Conservation (phyloP, 2,113 vertebrate species). For the Raphicerus campestris region DNA sequence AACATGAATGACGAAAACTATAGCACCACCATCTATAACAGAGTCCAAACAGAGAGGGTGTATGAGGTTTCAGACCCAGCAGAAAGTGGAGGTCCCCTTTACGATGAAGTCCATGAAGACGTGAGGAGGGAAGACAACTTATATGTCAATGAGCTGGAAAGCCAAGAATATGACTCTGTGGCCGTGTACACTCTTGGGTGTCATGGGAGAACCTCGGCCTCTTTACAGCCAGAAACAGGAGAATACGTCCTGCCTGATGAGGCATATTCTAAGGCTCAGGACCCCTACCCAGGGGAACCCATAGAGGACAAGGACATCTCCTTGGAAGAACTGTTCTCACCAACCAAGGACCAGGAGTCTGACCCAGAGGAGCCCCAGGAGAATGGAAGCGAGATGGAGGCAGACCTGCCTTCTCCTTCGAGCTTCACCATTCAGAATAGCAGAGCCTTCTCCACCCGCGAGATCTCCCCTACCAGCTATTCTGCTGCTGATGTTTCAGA, state of each 20-base stretch:
- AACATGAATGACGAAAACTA: slow-evolving; percentile 77
- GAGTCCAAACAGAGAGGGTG: neutral
- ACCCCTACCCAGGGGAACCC: neutral
- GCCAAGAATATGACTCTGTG: slow-evolving; percentile 53
- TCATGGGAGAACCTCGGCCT: slow-evolving; percentile 32
- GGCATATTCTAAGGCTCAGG: neutral
- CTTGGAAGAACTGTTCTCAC: neutral
- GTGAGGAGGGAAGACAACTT: slow-evolving; percentile 26
- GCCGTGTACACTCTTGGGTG: neutral
- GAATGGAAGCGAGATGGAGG: neutral
- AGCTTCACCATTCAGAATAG: slow-evolving; percentile 49
- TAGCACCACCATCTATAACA: slow-evolving; percentile 56
- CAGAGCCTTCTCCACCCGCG: neutral
- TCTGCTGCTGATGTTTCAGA: slow-evolving; percentile 15
- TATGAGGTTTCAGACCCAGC: slow-evolving; percentile 44
- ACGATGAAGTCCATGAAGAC: slow-evolving; percentile 36
- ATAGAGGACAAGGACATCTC: neutral
- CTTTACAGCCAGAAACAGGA: slow-evolving; percentile 52
- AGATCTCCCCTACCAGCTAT: neutral
- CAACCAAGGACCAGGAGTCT: neutral
- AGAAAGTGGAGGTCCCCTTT: neutral
- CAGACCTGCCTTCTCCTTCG: neutral
- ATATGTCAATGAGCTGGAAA: slow-evolving; percentile 30
- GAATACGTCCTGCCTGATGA: slow-evolving; percentile 31
- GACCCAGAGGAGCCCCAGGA: neutral